These are phyloP conservation scores for Drosophila bipectinata DNA, from an alignment of 1,140 invertebrate species.

Conservation along the genomic window DNA sequence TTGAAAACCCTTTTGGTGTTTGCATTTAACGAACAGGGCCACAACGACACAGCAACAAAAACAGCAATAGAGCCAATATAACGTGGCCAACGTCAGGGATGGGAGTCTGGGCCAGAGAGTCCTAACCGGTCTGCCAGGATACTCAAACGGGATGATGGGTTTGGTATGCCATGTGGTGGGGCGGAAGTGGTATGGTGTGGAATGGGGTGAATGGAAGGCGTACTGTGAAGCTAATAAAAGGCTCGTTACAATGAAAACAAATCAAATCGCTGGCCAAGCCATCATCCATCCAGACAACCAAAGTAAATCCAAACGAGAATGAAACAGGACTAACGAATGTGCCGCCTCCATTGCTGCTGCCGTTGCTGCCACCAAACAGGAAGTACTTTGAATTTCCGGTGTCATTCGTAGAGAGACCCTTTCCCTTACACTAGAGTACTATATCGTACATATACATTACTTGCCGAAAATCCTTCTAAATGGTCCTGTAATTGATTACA, in stretches of 20 bases:
- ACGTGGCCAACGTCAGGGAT: conserved; percentile 9
- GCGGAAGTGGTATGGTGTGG: not conserved
- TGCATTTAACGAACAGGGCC: conserved; percentile 81
- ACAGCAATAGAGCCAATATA: conserved; percentile 75
- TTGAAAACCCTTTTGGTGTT: conserved; percentile 79
- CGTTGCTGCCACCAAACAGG: conserved; percentile 63
- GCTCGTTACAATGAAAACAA: conserved; percentile 81
- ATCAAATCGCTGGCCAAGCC: conserved; percentile 74
- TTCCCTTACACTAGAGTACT: conserved; percentile 2
- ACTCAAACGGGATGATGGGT: not conserved
- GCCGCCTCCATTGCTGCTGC: conserved; percentile 13
- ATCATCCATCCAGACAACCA: conserved; percentile 58
- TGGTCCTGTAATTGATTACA: conserved; percentile 76
- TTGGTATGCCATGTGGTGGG: not conserved
- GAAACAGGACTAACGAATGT: conserved; percentile 38
- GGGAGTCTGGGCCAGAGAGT: conserved; percentile 4
- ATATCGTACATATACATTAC: not conserved
- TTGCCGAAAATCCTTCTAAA: conserved; percentile 44
- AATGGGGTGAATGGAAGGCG: not conserved
- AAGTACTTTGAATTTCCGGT: conserved; percentile 82
- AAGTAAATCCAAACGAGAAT: conserved; percentile 68
- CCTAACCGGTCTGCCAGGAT: conserved; percentile 1
- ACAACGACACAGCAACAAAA: conserved; percentile 61
- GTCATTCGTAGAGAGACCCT: conserved; percentile 51
- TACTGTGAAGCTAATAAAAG: conserved; percentile 73